Evolutionary conservation across 2,113 vertebrate genomes (phyloP), one percentile per base, ranked within the genome.

Genomic region (Lampris incognitus): DNA sequence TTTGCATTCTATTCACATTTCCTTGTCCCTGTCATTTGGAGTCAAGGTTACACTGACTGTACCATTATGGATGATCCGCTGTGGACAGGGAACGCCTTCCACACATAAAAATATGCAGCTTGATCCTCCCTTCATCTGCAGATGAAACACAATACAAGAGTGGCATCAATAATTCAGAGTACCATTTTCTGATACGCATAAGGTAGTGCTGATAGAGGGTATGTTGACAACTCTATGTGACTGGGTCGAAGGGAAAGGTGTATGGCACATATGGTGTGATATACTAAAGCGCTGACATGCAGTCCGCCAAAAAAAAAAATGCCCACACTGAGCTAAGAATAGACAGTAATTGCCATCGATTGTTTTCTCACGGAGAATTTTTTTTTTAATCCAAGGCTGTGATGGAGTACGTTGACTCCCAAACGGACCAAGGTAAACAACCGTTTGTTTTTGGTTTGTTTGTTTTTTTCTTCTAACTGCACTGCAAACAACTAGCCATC

Each of bases 151-250:
- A 52, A 79, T 38, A 54, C 39, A 61, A 51, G 49, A 79, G 9
- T 2, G 24, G 0, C 72, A 84, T 89, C 57, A 74, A 80, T 74
- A 72, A 90, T 89, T 87, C 58, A 83, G 8, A n/a, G 49, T 36
- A 5, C 38, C 5, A 59, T 69, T 66, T 61, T 39, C n/a, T 7
- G 54, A 63, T 64, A 65, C 78, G 46, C 54, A 74, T 39, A 36
- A 24, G 68, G 54, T 63, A 13, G 54, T 62, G 59, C 41, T 40
- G 36, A 46, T 69, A 40, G 42, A 55, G 10, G 49, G 51, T 42
- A 6, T 44, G 56, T 59, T 69, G 58, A 58, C 73, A 60, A 11
- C 5, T 39, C 44, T 46, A 37, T 11, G 56, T 37, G 49, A 56
- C 70, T n/a, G 41, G 46, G 52, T 38, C 42, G 38, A 70, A 54